Percentiles rank a stretch among this genome's conserved stretches.
These are phyloP conservation scores for Troides aeacus DNA, from an alignment of 2,888 invertebrate species.

Conservation along the genomic window DNA sequence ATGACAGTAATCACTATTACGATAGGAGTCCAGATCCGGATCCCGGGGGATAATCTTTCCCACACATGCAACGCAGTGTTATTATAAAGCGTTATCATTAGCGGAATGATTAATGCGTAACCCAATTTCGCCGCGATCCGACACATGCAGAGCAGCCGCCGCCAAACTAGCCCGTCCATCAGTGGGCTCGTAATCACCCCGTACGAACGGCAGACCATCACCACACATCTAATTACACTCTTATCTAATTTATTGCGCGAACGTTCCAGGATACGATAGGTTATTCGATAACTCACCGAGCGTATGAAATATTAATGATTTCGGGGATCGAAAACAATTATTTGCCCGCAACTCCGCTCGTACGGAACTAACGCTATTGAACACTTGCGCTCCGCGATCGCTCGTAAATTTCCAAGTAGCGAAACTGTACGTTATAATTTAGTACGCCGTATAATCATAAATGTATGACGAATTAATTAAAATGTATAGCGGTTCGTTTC, in stretches of 20 bases:
- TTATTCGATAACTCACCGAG: conserved; percentile 12
- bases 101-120: conserved; percentile 51
- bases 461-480: too few species aligned
- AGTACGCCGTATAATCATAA: background rate
- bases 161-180: conserved; percentile 37
- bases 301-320: conserved; percentile 21
- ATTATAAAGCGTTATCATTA: conserved; percentile 46
- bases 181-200: conserved; percentile 30
- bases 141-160: conserved; percentile 42
- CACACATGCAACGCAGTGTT: conserved; percentile 15
- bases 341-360: conserved; percentile 6
- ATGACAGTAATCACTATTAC: background rate
- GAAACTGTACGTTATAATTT: background rate
- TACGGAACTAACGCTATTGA: conserved; percentile 20
- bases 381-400: background rate
- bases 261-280: conserved; percentile 16
- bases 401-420: conserved; percentile 6
- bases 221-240: conserved; percentile 29
- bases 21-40: background rate
- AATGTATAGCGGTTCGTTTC: too few species aligned
- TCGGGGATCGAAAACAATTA: conserved; percentile 19
- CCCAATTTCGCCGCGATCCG: conserved; percentile 36
- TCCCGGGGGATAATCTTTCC: conserved; percentile 4
- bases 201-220: conserved; percentile 26
- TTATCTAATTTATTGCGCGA: conserved; percentile 28